A percentile compares a stretch with the other conserved stretches of the same genome.
Conservation (phyloP, 1,140 invertebrate species). For the Brachystomella parvula region DNA sequence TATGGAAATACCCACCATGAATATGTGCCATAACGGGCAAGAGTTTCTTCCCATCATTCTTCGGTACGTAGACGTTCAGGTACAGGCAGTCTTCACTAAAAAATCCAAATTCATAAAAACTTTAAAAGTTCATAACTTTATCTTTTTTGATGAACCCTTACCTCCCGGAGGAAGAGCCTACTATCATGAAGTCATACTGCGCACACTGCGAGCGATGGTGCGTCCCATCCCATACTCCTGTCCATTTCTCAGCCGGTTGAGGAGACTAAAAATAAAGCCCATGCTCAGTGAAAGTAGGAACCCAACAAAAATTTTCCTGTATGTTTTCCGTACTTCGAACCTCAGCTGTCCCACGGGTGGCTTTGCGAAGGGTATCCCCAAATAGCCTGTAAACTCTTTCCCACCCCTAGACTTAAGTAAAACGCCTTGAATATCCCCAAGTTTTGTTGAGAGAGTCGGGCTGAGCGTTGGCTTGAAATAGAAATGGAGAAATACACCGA, state of each 20-base stretch:
- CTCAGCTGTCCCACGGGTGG: constrained; percentile 9
- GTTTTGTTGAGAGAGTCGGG: background rate
- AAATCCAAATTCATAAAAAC: background rate
- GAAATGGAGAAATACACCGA: background rate
- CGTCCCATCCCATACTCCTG: constrained; percentile 9
- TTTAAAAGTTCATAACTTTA: background rate
- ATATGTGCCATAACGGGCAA: constrained; percentile 4
- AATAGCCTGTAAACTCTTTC: background rate
- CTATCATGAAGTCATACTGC: constrained; percentile 8
- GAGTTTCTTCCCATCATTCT: background rate
- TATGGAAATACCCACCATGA: constrained; percentile 1
- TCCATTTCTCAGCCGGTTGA: constrained; percentile 5
- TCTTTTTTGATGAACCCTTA: background rate
- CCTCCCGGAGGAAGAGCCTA: background rate
- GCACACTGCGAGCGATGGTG: background rate
- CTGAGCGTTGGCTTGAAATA: background rate
- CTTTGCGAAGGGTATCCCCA: constrained; percentile 7
- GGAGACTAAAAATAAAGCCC: constrained; percentile 5
- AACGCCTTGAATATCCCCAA: constrained; percentile 14
- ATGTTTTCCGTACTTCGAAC: constrained; percentile 5
- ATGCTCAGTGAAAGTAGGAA: background rate
- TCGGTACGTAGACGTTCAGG: constrained; percentile 6
- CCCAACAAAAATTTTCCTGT: background rate
- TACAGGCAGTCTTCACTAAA: constrained; percentile 9
- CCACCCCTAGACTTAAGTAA: constrained; percentile 2